A percentile compares a stretch with the other conserved stretches of the same genome.
phyloP scores from a whole-genome alignment of 1,140 invertebrate species.

The Arctopsyche grandis region DNA sequence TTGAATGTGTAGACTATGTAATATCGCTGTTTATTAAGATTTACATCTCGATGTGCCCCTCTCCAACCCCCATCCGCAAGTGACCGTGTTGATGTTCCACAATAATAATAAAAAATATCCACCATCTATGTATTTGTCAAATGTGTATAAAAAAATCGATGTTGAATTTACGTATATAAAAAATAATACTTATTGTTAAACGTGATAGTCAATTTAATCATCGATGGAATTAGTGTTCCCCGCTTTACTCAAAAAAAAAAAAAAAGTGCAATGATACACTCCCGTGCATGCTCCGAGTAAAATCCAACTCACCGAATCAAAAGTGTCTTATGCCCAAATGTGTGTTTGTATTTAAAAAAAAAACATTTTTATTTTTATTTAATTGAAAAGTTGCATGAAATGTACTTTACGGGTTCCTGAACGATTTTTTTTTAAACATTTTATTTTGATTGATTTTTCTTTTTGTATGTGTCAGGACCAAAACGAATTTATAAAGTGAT shows the following conservation, averaged over 20 bases:
- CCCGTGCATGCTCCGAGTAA: conserved; percentile 1
- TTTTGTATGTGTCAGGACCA: not conserved
- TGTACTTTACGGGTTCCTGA: not conserved
- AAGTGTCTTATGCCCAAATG: conserved; percentile 14
- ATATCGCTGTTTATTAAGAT: not conserved
- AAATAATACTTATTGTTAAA: not conserved
- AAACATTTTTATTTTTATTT: not conserved
- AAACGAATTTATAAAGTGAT: conserved; percentile 47
- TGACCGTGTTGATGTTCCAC: not conserved
- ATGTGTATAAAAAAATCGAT: conserved; percentile 16
- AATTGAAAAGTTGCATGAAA: not conserved
- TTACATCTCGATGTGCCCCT: conserved; percentile 12
- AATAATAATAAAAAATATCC: conserved; percentile 9
- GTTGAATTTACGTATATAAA: conserved; percentile 1
- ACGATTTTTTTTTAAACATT: not conserved
- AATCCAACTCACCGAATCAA: not conserved
- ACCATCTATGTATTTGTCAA: conserved; percentile 19
- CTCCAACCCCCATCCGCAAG: not conserved
- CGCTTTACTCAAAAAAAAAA: not conserved
- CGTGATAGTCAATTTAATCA: conserved; percentile 8
- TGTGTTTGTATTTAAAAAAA: not conserved
- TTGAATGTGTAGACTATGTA: conserved; percentile 6
- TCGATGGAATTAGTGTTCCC: conserved; percentile 22
- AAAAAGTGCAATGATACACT: not conserved
- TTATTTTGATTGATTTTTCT: not conserved